Base-by-base conservation (phyloP, 2,113 vertebrate genomes). In the Barbus barbus region DNA sequence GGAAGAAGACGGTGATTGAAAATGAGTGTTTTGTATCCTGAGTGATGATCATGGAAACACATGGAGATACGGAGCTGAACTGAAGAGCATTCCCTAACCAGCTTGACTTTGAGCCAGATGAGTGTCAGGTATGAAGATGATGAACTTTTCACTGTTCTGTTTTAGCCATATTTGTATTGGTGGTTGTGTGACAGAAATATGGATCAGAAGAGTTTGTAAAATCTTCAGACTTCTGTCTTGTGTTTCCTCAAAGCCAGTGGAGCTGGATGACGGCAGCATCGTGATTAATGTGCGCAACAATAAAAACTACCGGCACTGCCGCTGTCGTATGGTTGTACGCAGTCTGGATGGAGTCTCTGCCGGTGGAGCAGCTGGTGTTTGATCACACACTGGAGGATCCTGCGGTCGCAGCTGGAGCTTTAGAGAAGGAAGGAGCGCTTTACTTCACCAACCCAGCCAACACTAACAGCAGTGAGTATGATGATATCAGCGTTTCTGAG, bases 21-120 rank as follows among this genome's bases (percentile, higher is more conserved):
- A 97, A 0, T 96, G 97, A 0, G 94, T 98, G 56, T 97, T 94
- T 89, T 98, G 96, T 83, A 94, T 98, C 72, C 91, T 98, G 79
- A 98, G 97, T 0, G 96, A 98, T 1, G 94, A 97, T 88, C 94
- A 96, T 0, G 97, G 97, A 0, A n/a, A 9, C 0, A 94, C 85
- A 4, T 98, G 97, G 97, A 91, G 41, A 78, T 92, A 95, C 0
- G 96, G 96, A 0, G 95, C 87, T 0, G 92, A 90, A 0, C 72
- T 98, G 86, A 95, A 93, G 7, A 96, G 96, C 71, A 95, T 98
- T 83, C 97, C 97, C 0, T 98, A 92, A 36, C 5, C 0, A 74
- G 1, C 86, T 87, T 86, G 96, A 98, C 87, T 98, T 98, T 91
- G 96, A 93, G 85, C 97, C 96, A 0, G 96, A 98, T 1, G 97